Percentiles rank a stretch among this genome's conserved stretches.
Conservation (phyloP, 1,140 invertebrate genomes). For the Acromyrmex heyeri region DNA sequence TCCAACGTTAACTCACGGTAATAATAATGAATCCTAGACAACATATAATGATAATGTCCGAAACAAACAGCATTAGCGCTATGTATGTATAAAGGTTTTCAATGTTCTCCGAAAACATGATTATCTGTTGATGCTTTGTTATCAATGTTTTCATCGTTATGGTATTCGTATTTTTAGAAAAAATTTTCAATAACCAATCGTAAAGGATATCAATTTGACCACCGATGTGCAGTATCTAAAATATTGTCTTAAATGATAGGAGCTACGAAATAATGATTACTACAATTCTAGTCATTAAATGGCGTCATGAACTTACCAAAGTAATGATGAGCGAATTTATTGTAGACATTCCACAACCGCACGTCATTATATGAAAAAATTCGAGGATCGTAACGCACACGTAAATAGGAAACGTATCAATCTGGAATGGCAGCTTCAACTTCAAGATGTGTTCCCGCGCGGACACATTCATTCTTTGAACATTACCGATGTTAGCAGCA, state of each 20-base stretch:
- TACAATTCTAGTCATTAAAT: background rate
- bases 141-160: slow-evolving; percentile 6
- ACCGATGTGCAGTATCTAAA: slow-evolving; percentile 20
- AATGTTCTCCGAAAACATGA: slow-evolving; percentile 17
- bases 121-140: slow-evolving; percentile 33
- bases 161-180: slow-evolving; percentile 1
- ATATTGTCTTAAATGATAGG: background rate
- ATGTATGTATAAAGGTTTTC: slow-evolving; percentile 25
- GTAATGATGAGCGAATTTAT: slow-evolving; percentile 18
- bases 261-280: background rate
- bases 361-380: slow-evolving; percentile 2
- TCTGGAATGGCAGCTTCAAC: slow-evolving; percentile 22
- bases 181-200: slow-evolving; percentile 13
- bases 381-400: background rate
- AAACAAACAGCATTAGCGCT: slow-evolving; percentile 25
- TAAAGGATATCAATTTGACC: slow-evolving; percentile 28
- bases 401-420: slow-evolving; percentile 17
- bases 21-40: slow-evolving; percentile 50
- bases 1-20: slow-evolving; percentile 47
- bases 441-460: slow-evolving; percentile 35
- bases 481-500: background rate
- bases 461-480: background rate
- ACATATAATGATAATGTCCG: slow-evolving; percentile 47
- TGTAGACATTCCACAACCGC: background rate
- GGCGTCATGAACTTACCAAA: slow-evolving; percentile 6